These are phyloP conservation scores for Agrypnia vestita DNA, from an alignment of 1,140 invertebrate genomes.

Conservation along the genomic window DNA sequence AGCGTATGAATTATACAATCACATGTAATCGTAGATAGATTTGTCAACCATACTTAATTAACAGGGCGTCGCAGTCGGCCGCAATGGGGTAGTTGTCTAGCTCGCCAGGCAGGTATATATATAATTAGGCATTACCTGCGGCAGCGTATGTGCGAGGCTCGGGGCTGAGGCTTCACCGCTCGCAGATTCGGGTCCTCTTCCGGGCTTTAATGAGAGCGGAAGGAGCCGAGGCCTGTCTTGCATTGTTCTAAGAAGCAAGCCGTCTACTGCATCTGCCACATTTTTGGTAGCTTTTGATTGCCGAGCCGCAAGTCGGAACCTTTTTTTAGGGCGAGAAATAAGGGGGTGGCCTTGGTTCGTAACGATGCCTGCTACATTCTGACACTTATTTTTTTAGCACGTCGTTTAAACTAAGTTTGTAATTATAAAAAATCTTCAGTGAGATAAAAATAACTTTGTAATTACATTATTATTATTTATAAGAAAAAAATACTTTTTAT, in stretches of 20 bases:
- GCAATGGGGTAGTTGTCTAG: too few species aligned
- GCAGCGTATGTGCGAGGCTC: not conserved
- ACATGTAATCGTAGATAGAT: too few species aligned
- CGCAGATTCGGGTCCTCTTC: conserved; percentile 45
- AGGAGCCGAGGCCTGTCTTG: conserved; percentile 54
- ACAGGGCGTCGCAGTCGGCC: too few species aligned
- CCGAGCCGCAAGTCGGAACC: not conserved
- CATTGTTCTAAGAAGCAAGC: conserved; percentile 58
- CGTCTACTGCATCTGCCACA: conserved; percentile 33
- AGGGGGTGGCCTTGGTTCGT: conserved; percentile 1
- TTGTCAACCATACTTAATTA: too few species aligned
- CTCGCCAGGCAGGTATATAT: too few species aligned
- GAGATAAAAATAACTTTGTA: too few species aligned
- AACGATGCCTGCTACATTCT: not conserved
- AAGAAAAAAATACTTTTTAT: too few species aligned
- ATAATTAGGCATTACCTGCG: not conserved
- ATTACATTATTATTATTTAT: too few species aligned
- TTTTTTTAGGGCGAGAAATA: not conserved
- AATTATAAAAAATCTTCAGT: too few species aligned
- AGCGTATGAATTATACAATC: too few species aligned
- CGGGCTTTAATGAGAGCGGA: conserved; percentile 60
- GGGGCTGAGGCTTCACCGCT: not conserved
- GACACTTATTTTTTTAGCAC: too few species aligned
- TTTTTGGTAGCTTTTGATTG: conserved; percentile 51
- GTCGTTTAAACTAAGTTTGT: too few species aligned